Percentiles rank a stretch among this genome's conserved stretches.
These are phyloP conservation scores for Paedocypris micromegethes DNA, from an alignment of 2,797 vertebrate species.

Conservation along the genomic window DNA sequence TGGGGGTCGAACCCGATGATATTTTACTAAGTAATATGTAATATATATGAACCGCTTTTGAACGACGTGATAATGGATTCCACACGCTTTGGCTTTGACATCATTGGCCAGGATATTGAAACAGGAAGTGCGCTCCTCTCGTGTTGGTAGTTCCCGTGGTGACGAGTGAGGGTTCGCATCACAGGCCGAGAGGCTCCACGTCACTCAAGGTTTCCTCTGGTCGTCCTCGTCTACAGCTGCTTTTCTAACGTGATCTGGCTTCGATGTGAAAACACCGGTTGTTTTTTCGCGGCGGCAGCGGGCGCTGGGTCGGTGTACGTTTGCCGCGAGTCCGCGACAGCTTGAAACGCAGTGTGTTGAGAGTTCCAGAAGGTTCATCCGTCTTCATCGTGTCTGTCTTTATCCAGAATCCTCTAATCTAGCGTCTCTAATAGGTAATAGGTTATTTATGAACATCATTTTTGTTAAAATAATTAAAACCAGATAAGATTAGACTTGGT, in stretches of 20 bases:
- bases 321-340: conserved; percentile 49
- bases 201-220: conserved; percentile 62
- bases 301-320: conserved; percentile 34
- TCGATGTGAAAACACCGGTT: conserved; percentile 57
- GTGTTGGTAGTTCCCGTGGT: conserved; percentile 57
- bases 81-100: conserved; percentile 13
- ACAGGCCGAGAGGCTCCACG: conserved; percentile 53
- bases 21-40: no score
- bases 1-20: no score
- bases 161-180: conserved; percentile 43
- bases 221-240: conserved; percentile 45
- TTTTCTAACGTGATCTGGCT: conserved; percentile 57
- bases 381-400: conserved; percentile 33
- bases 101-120: conserved; percentile 43
- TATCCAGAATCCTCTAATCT: conserved; percentile 40
- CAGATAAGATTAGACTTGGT: no score
- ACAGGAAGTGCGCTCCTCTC: conserved; percentile 56
- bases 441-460: no score
- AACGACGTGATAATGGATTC: conserved; percentile 1
- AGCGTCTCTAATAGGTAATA: no score
- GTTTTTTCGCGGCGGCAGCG: conserved; percentile 48
- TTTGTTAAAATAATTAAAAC: no score
- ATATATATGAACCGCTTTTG: background rate
- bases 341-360: conserved; percentile 30
- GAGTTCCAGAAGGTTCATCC: conserved; percentile 22